A percentile compares a stretch with the other conserved stretches of the same genome.
phyloP scores from a whole-genome alignment of 2,888 invertebrate species.

The Apodemia hepburni region DNA sequence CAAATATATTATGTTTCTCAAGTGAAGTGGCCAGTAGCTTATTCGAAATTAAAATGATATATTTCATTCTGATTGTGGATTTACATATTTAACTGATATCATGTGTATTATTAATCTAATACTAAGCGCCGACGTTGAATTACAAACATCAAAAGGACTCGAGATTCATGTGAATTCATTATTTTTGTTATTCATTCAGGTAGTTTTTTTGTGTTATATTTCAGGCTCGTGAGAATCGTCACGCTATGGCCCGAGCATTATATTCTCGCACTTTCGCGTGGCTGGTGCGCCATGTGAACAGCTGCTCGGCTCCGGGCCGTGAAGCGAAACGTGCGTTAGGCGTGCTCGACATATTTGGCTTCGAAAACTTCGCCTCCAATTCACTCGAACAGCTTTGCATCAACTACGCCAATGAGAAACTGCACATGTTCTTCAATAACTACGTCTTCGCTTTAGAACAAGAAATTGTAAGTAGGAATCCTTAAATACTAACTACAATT shows the following conservation, averaged over 20 bases:
- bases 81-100: no score
- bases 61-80: no score
- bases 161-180: no score
- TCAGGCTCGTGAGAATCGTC: constrained; percentile 92
- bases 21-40: no score
- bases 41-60: no score
- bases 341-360: constrained; percentile 95
- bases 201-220: neutral
- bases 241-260: constrained; percentile 95
- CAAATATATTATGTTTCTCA: no score
- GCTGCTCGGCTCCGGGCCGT: constrained; percentile 93
- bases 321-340: constrained; percentile 89
- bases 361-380: constrained; percentile 95
- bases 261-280: constrained; percentile 95
- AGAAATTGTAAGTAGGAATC: constrained; percentile 87
- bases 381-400: constrained; percentile 96
- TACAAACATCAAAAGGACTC: no score
- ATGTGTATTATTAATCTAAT: no score
- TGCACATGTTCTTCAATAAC: constrained; percentile 97
- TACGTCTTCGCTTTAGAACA: constrained; percentile 97
- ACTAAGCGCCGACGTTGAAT: no score
- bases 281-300: constrained; percentile 95
- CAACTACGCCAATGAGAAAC: constrained; percentile 96
- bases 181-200: no score
- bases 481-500: no score